Evolutionary conservation across 1,140 invertebrate genomes (phyloP), one percentile per base, ranked within the genome.

Genomic region (Drosophila tsacasi): DNA sequence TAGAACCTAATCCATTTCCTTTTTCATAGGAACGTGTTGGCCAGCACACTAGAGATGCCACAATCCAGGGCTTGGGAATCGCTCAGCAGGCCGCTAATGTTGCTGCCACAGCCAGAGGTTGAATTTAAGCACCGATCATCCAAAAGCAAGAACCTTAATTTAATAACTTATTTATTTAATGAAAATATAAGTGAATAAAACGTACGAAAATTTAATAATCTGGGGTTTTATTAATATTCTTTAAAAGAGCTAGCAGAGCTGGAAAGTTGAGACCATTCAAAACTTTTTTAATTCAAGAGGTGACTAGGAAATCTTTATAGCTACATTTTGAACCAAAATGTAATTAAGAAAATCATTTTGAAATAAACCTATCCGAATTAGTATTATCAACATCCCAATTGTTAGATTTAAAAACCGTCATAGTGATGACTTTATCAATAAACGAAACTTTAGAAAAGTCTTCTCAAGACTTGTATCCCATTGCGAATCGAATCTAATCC

Each of bases 61-160:
- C 86, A 25, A 85, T 91, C 9, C 81, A 91, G 60, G 61, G 57
- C 6, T 37, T 92, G 68, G 83, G 60, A 10, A 64, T 92, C 10
- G 91, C 91, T 23, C 86, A 92, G 47, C 81, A 89, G 25, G 86
- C 81, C 5, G 90, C 91, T 0, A 89, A 89, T 73, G 83, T 91
- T 1, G 90, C 77, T 0, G 86, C 91, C 12, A 91, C 91, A 9
- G 76, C 71, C 17, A 69, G 55, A 17, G 89, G 84, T 6, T 91
- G 30, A 79, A 12, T 6, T 10, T 0, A 25, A 7, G 5, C 32
- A 23, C 8, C 8, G 21, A 23, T 2, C 9, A 12, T 17, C 8
- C 2, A 21, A 10, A 0, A 5, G 8, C 27, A 30, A 23, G 8
- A 30, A 19, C 8, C 2, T 13, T n/a, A 47, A 58, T 60, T 61